Evolutionary conservation across 2,888 invertebrate species (phyloP).

Genomic region (Mythimna pallens): DNA sequence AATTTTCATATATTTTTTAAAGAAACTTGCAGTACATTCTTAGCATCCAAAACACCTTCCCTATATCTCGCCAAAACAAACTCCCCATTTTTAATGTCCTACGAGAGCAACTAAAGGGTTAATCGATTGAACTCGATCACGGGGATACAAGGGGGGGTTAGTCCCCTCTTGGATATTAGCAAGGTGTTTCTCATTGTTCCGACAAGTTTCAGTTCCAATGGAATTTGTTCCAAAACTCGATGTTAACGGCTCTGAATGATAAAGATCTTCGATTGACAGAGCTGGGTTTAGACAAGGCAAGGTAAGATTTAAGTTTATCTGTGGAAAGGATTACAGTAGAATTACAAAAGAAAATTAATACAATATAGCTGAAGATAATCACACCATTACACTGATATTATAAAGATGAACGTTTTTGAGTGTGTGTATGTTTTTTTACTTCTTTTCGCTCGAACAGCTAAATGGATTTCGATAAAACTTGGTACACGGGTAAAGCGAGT

Average conservation of each 20-base stretch:
- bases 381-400: no score
- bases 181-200: conserved; percentile 78
- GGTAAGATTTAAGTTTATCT: conserved; percentile 1
- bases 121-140: conserved; percentile 61
- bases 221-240: conserved; percentile 82
- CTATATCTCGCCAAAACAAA: conserved; percentile 41
- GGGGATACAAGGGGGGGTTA: conserved; percentile 23
- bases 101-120: conserved; percentile 59
- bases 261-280: conserved; percentile 71
- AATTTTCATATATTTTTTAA: background rate
- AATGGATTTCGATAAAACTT: no score
- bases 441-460: no score
- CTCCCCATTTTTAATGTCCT: conserved; percentile 38
- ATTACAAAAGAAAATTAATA: no score
- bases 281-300: conserved; percentile 32
- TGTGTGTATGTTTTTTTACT: no score
- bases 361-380: no score
- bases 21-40: background rate
- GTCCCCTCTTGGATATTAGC: conserved; percentile 69
- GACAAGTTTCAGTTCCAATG: conserved; percentile 78
- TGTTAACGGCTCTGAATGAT: conserved; percentile 81
- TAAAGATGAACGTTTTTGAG: no score
- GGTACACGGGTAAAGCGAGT: no score
- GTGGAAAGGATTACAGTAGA: no score
- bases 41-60: conserved; percentile 3